Base-by-base conservation (phyloP, 2,797 vertebrate genomes). In the Halcyon leucocephala region DNA sequence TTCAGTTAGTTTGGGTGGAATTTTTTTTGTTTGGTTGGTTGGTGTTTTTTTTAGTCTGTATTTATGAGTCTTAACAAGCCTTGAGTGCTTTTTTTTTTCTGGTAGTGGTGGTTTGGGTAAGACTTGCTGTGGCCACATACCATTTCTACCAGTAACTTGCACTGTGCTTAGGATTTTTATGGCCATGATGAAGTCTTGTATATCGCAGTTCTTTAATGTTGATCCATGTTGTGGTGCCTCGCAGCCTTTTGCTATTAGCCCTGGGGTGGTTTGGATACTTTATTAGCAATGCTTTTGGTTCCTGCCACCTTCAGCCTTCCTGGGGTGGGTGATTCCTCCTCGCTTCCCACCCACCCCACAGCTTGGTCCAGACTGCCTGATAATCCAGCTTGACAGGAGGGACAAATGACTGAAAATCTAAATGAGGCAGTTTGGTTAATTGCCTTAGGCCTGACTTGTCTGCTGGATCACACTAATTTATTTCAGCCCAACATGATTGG, bases 1-100 rank as follows among this genome's bases (percentile, higher is more conserved):
- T 90, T 88, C 94, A 94, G 85, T 93, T 90, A 58, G 69, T 89
- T 93, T 85, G 89, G 54, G 62, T 86, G 80, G 37, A 24, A 13
- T 24, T 37, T 29, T n/a, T 51, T 26, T 29, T 35, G 21, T 41
- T 46, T 33, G 57, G 37, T 28, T 52, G 31, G 7, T 28, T 44
- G 37, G 37, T 55, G 25, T 65, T 29, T 33, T n/a, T 52, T 14
- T 60, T 28, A 2, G 29, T 42, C 35, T 70, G 62, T 20, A 42
- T 90, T 91, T 41, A 54, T 66, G 31, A 55, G 8, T 35, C 52
- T 62, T 48, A 61, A 55, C 10, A 39, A 93, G 54, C 31, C 65
- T 48, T 12, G 18, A 48, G 58, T 42, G 22, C 6, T 28, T 55
- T 81, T 55, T 78, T 35, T 82, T 57, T 70, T 65, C 42, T 73